Percentiles rank a stretch among this genome's conserved stretches.
Evolutionary conservation across 1,140 invertebrate species (phyloP).

Genomic region (Anthonomus grandis): DNA sequence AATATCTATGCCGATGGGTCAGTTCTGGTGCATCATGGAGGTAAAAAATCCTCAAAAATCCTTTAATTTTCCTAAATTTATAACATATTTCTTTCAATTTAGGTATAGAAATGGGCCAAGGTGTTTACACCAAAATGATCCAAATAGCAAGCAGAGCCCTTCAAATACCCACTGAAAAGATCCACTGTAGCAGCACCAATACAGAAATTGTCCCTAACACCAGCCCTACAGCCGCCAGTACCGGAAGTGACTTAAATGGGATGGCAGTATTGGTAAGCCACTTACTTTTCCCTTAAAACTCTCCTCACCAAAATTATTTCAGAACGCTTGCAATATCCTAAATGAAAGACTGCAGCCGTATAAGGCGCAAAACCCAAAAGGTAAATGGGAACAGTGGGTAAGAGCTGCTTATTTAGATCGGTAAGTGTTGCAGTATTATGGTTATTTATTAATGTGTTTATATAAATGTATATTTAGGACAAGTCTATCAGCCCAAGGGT

Average conservation of each 20-base stretch:
- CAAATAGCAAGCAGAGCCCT: constrained; percentile 78
- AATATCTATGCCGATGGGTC: constrained; percentile 90
- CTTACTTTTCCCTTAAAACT: too few species aligned
- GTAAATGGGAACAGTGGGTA: constrained; percentile 86
- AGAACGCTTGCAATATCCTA: constrained; percentile 80
- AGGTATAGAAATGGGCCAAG: constrained; percentile 91
- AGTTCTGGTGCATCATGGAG: constrained; percentile 86
- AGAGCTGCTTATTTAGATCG: constrained; percentile 71
- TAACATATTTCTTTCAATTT: constrained; percentile 1
- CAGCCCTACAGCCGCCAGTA: constrained; percentile 87
- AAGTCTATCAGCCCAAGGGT: constrained; percentile 82
- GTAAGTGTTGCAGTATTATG: too few species aligned
- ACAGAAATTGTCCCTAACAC: constrained; percentile 96
- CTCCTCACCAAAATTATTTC: neutral
- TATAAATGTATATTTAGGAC: too few species aligned
- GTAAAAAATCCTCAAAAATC: constrained; percentile 41
- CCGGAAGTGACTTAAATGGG: constrained; percentile 90
- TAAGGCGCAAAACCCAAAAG: constrained; percentile 72
- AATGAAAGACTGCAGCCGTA: constrained; percentile 73
- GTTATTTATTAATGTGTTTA: too few species aligned
- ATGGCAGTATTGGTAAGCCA: constrained; percentile 80
- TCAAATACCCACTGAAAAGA: constrained; percentile 68
- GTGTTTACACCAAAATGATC: constrained; percentile 92
- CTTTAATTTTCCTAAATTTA: neutral
- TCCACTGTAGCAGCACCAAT: constrained; percentile 84